Percentiles rank a stretch among this genome's conserved stretches.
Conservation (phyloP, 2,113 vertebrate genomes). For the Zosterops japonicus region DNA sequence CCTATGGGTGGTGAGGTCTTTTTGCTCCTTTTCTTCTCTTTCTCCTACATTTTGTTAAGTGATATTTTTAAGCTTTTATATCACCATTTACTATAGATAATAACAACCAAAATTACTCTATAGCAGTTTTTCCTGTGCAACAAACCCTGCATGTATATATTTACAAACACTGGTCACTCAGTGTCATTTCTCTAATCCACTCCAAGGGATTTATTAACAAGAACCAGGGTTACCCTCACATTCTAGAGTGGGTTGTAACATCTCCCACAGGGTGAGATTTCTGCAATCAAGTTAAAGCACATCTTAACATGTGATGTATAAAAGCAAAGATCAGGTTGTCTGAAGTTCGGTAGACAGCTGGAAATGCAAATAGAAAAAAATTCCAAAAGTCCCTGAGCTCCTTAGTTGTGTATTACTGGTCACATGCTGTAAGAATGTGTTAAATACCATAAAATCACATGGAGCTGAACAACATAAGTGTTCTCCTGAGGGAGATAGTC, state of each 20-base stretch:
- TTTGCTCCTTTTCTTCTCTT: neutral
- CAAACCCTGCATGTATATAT: too few species aligned
- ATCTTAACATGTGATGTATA: neutral
- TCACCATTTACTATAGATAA: neutral
- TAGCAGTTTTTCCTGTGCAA: neutral
- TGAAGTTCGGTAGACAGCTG: neutral
- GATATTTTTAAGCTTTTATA: neutral
- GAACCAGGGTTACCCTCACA: too few species aligned
- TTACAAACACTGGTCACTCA: neutral
- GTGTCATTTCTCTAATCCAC: neutral
- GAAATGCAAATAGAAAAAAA: neutral
- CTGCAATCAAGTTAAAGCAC: neutral
- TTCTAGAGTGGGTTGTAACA: neutral
- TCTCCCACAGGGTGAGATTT: neutral
- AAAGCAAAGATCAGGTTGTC: neutral
- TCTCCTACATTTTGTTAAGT: fast-evolving
- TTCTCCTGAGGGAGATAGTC: neutral
- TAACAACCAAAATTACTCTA: neutral
- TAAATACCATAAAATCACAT: neutral
- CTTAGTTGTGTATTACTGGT: neutral
- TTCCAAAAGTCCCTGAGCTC: neutral
- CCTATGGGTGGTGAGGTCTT: fast-evolving
- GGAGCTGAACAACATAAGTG: neutral
- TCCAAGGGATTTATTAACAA: neutral
- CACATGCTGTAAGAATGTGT: neutral